Evolutionary conservation across 2,888 invertebrate genomes (phyloP), one percentile per base, ranked within the genome.

Genomic region (Hecatera dysodea): DNA sequence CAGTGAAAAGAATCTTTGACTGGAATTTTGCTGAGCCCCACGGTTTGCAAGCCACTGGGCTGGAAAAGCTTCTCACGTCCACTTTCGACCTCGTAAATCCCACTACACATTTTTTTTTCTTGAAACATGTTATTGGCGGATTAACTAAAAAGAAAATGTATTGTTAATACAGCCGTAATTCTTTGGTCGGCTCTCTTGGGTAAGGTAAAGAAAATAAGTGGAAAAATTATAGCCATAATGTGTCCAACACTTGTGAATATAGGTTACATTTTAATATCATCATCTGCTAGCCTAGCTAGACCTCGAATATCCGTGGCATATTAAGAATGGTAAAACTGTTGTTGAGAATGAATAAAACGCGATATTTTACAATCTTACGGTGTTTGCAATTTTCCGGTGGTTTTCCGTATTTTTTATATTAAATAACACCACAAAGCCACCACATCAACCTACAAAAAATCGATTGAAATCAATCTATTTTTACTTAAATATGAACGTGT

Each of bases 1-100:
- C 80, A 69, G 73, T 77, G 83, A 79, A 84, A 79, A 84, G 77
- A 80, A 90, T 87, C 86, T 91, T 88, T 90, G 88, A 87, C 87
- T 76, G 83, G 88, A 88, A 86, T 89, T 90, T 87, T 87, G 83
- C 85, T 68, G 80, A 74, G 56, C 27, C 63, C 65, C 67, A 57
- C 67, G 61, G 63, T 63, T 80, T 76, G 65, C 86, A 46, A 69
- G 22, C 74, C 90, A 88, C 15, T 89, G 90, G 62, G 55, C 79
- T 62, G 88, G 87, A 91, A 89, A 87, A 75, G 73, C 68, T 82
- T 72, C 64, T 36, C 57, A 48, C 70, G 59, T 74, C 64, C 74
- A 78, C 62, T 77, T 64, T 71, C 57, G 72, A 78, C 62, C 77
- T 64, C 69, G 61, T 68, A 56, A 48, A 53, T 61, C 29, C 50